Base-by-base conservation (phyloP, 2,113 vertebrate species). In the Anarhynchus alexandrinus region DNA sequence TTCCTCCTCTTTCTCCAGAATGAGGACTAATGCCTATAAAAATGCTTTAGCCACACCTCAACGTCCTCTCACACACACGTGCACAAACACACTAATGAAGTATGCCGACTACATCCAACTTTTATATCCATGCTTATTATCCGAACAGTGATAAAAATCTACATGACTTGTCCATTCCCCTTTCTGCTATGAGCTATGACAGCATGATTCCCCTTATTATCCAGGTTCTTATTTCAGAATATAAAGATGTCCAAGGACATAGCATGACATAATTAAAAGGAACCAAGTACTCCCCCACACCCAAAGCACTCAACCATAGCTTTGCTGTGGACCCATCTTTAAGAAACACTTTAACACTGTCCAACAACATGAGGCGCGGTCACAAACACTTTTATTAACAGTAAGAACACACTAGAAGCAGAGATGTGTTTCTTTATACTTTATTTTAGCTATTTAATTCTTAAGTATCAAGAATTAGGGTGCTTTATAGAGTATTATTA, bases 381-480 rank as follows among this genome's bases (percentile, higher is more conserved):
- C 54, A 40, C 10, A 25, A 34, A 26, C 13, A 19, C 7, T 54
- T 54, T 49, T 7, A 57, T 34, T 19, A 76, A 25, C 27, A 67
- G 2, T 6, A 67, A 88, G 10, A 92, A 91, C 16, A 88, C 84
- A 90, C 18, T 1, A 82, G 54, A 91, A 61, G 58, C 78, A 88
- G 22, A 86, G 29, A 38, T 8, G 2, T 18, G 66, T 94, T 93
- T 95, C 84, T 96, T 91, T 38, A 49, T 79, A 54, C 5, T 97
- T 97, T 95, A 97, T 97, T 96, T 84, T 57, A 91, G 45, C 66
- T 87, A 64, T 26, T 85, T 82, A 13, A 14, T 86, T 92, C 76
- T 88, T 43, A 74, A 49, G 86, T 91, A 96, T 93, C 81, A 94
- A 91, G 96, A 95, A 72, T 69, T 88, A 93, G 90, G 89, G 87